Conservation (phyloP, 1,140 invertebrate species). For the Panagrolaimus sp. region DNA sequence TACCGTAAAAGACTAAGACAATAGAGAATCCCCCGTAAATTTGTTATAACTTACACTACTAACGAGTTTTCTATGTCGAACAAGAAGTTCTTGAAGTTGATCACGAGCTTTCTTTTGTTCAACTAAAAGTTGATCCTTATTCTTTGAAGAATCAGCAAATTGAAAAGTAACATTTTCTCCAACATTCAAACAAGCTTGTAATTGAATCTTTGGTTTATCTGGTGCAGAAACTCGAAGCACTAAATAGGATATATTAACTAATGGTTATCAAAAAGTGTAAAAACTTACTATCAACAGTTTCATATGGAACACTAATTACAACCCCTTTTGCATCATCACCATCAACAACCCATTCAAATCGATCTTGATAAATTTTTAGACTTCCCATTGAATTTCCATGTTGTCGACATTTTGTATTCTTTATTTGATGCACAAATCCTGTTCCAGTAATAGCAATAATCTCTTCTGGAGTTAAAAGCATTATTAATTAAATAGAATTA, state of each 20-base stretch:
- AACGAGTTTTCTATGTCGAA: slow-evolving; percentile 70
- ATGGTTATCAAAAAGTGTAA: background rate
- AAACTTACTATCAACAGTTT: slow-evolving; percentile 41
- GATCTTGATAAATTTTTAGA: slow-evolving; percentile 38
- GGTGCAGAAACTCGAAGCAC: slow-evolving; percentile 97
- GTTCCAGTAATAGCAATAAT: background rate
- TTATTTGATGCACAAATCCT: background rate
- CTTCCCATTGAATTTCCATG: slow-evolving; percentile 26
- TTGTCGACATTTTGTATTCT: background rate
- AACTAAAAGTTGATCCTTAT: slow-evolving; percentile 73
- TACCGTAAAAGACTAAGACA: too few relatives aligned
- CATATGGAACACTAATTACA: slow-evolving; percentile 37
- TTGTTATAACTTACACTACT: slow-evolving; percentile 81
- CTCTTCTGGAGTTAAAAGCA: slow-evolving; percentile 6
- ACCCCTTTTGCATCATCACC: slow-evolving; percentile 19
- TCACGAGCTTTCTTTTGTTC: slow-evolving; percentile 91
- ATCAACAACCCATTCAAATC: slow-evolving; percentile 38
- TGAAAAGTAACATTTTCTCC: slow-evolving; percentile 87
- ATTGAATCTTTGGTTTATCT: slow-evolving; percentile 92
- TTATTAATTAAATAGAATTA: background rate
- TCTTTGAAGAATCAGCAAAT: slow-evolving; percentile 79
- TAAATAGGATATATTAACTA: slow-evolving; percentile 59
- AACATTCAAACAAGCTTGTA: slow-evolving; percentile 93
- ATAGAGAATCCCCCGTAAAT: too few relatives aligned
- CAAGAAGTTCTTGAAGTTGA: slow-evolving; percentile 78